These are phyloP conservation scores for Lepidochrysops patricia DNA, from an alignment of 2,888 invertebrate genomes.

Conservation along the genomic window DNA sequence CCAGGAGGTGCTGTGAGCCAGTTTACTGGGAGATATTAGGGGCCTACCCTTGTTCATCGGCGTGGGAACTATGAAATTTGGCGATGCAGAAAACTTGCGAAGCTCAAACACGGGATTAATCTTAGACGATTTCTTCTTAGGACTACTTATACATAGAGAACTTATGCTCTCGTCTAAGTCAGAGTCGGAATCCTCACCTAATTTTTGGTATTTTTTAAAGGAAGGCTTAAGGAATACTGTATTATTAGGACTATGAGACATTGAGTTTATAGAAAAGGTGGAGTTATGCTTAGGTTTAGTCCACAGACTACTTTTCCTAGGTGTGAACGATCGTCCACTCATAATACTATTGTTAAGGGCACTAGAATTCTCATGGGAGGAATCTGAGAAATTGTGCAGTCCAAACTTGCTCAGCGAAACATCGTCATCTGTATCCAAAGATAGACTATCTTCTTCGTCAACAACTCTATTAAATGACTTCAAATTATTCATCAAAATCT, in stretches of 20 bases:
- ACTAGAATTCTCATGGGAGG: slow-evolving; percentile 49
- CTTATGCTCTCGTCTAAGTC: slow-evolving; percentile 73
- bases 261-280: slow-evolving; percentile 54
- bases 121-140: slow-evolving; percentile 48
- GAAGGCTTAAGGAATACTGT: slow-evolving; percentile 56
- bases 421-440: slow-evolving; percentile 60
- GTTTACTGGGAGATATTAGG: slow-evolving; percentile 75
- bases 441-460: slow-evolving; percentile 44
- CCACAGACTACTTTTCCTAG: slow-evolving; percentile 50
- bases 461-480: slow-evolving; percentile 17
- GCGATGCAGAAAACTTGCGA: slow-evolving; percentile 66
- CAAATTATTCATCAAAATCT: slow-evolving; percentile 32
- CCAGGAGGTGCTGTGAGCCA: slow-evolving; percentile 77
- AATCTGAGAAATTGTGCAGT: slow-evolving; percentile 53
- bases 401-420: slow-evolving; percentile 64
- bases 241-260: slow-evolving; percentile 48
- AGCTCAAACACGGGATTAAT: slow-evolving; percentile 65
- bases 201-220: slow-evolving; percentile 57
- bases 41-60: slow-evolving; percentile 53
- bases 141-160: slow-evolving; percentile 64
- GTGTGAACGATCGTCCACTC: slow-evolving; percentile 54
- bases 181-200: slow-evolving; percentile 58
- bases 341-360: slow-evolving; percentile 41
- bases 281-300: slow-evolving; percentile 55
- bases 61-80: slow-evolving; percentile 59